A percentile compares a stretch with the other conserved stretches of the same genome.
These are phyloP conservation scores for Lepus europaeus DNA, from an alignment of 2,113 vertebrate species.

Conservation along the genomic window DNA sequence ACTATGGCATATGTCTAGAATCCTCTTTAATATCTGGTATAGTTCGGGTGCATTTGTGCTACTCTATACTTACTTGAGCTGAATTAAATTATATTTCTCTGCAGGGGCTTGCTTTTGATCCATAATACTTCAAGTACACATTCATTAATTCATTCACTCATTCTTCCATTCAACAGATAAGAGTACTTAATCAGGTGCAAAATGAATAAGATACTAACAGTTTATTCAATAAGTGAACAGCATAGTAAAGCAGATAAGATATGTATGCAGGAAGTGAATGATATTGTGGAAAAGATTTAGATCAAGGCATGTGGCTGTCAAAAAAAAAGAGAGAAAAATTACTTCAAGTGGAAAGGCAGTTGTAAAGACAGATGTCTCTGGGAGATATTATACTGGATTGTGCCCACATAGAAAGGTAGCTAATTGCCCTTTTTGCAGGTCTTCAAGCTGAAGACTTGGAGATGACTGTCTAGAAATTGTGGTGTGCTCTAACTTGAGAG, in stretches of 20 bases:
- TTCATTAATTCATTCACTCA: neutral
- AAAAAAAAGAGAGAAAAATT: conserved; percentile 4
- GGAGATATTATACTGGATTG: neutral
- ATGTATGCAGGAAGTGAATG: neutral
- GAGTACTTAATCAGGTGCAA: neutral
- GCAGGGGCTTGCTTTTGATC: neutral
- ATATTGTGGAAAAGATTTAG: neutral
- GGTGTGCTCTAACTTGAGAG: neutral
- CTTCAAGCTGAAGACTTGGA: neutral
- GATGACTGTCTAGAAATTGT: neutral
- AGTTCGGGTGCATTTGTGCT: neutral
- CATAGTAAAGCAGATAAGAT: neutral
- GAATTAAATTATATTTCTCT: neutral
- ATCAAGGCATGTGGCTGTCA: neutral
- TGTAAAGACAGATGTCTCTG: neutral
- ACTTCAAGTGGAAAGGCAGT: neutral
- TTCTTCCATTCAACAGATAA: neutral
- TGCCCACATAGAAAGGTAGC: neutral
- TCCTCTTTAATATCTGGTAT: neutral
- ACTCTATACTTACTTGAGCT: conserved; percentile 35
- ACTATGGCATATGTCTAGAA: conserved; percentile 14
- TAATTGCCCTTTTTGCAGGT: neutral
- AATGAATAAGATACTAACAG: neutral
- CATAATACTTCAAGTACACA: neutral
- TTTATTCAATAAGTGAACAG: neutral